Evolutionary conservation across 1,140 invertebrate genomes (phyloP), one percentile per base, ranked within the genome.

Genomic region (Drosophila repletoides): DNA sequence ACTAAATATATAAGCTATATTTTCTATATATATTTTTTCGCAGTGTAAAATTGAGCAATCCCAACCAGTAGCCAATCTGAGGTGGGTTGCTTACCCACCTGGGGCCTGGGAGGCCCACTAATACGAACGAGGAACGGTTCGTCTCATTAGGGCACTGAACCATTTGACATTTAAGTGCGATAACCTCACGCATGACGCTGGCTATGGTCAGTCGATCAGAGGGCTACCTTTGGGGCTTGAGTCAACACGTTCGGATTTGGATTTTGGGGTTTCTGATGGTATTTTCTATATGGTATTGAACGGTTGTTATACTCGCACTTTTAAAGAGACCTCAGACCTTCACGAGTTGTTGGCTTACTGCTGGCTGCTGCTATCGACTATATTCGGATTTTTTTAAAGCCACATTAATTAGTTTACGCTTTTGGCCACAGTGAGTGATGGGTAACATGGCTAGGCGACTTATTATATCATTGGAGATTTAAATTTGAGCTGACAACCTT

Each of bases 141-240:
- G 29, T 65, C 64, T 81, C 77, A 81, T 81, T 84, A 81, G 73
- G 68, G 72, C 79, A 83, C 22, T 66, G 73, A 83, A 84, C 79
- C 77, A 59, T 76, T 72, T 81, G 79, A 83, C 76, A 81, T 72
- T 61, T 63, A 76, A 66, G 66, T 53, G 66, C 76, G 72, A 75
- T 40, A 67, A 75, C 66, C 76, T 80, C 71, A 80, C 55, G 66
- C 76, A 66, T 65, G 51, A 1, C n/a, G 36, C 17, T 46, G 51
- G 15, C 26, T 59, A 48, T 38, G 58, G 58, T 43, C 28, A 31
- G 41, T 5, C 12, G 9, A n/a, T 29, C 46, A 29, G 29, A 48
- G 36, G 34, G 34, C 59, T 36, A 48, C 2, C 9, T 7, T 33
- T 29, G 33, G 21, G 29, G 10, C n/a, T n/a, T n/a, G n/a, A n/a